Base-by-base conservation (phyloP, 2,888 invertebrate genomes). In the Nematopogon swammerdamellus region DNA sequence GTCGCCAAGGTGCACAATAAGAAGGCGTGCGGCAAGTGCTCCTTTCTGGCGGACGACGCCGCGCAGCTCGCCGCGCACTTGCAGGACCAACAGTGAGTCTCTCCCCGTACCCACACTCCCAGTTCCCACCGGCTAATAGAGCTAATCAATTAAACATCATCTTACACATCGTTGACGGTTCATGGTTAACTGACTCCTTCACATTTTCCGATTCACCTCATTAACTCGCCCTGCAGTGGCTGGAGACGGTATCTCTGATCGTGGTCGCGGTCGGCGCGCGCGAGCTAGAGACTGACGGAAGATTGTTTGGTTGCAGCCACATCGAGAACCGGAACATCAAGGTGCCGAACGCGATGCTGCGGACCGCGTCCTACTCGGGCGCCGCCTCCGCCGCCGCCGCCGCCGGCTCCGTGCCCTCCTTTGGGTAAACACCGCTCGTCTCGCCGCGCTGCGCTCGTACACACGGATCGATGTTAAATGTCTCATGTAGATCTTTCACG, bases 1-100 rank as follows among this genome's bases (percentile, higher is more conserved):
- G 92, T 94, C 49, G 82, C 91, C 57, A 94, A 94, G 72, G 94
- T 95, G 54, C 95, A 95, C 75, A 93, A 93, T 72, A 93, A 93
- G 72, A 85, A 92, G 60, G 89, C 92, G 25, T 95, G 95, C 74
- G 89, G 89, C 60, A 90, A 92, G 71, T 95, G 95, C 68, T 88
- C 88, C 59, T 94, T 88, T 74, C 81, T 94, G 54, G 92, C 91
- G 3, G 94, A 95, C 65, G 92, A 92, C 63, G 87, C 87, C 59
- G 84, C 85, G 45, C 89, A 91, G 67, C 84, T 92, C 52, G 87
- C 88, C 58, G 80, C 84, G 44, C 95, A 95, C 73, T 87, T 90
- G 66, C 83, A 86, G 59, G 88, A 88, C 67, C 85, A 86, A 56
- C 88, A 88, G 88, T 88, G 66, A 84, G 88, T 86, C n/a, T n/a